These are phyloP conservation scores for Cryptomyrus ogoouensis DNA, from an alignment of 2,113 vertebrate species.

Conservation along the genomic window DNA sequence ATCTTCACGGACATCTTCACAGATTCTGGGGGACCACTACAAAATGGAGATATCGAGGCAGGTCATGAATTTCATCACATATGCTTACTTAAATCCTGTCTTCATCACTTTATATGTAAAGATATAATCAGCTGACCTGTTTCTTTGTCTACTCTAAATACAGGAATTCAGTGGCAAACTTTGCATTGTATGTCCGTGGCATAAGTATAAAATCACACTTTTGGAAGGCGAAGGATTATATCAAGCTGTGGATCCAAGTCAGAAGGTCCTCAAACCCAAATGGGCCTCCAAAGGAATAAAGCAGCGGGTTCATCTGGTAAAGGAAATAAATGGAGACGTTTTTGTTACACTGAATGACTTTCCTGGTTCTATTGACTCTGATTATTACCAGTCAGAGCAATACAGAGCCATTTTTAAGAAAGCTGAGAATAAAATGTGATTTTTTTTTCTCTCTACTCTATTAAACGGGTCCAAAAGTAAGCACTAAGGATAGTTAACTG, in stretches of 20 bases:
- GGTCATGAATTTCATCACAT: conserved; percentile 10
- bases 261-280: conserved; percentile 62
- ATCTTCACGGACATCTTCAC: conserved; percentile 33
- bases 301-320: conserved; percentile 78
- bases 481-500: background rate
- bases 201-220: conserved; percentile 86
- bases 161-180: conserved; percentile 77
- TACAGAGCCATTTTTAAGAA: conserved; percentile 50
- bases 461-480: background rate
- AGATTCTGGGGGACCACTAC: conserved; percentile 84
- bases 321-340: conserved; percentile 64
- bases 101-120: background rate
- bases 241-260: conserved; percentile 72
- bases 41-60: conserved; percentile 86
- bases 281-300: conserved; percentile 88
- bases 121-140: background rate
- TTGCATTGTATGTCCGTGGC: conserved; percentile 89
- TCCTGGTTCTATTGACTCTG: conserved; percentile 68
- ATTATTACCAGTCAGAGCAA: conserved; percentile 73
- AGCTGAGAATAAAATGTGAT: background rate
- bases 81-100: background rate
- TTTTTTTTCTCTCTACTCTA: background rate
- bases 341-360: conserved; percentile 73
- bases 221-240: conserved; percentile 83
- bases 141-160: background rate